These are phyloP conservation scores for Patiria pectinifera DNA, from an alignment of 53 echinoderm and acorn worm genomes.

Conservation along the genomic window DNA sequence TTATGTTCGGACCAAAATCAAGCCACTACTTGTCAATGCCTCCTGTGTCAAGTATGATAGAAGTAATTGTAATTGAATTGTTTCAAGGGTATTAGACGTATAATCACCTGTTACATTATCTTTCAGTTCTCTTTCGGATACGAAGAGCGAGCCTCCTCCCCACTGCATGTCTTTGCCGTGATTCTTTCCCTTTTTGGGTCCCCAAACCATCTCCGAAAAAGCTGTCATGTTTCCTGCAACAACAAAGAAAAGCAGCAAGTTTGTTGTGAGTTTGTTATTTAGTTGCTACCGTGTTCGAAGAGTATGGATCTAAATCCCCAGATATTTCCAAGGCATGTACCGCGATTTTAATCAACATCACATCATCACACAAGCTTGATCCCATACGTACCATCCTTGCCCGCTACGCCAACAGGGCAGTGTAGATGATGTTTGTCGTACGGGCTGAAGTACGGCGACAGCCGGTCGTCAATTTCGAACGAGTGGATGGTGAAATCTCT, in stretches of 20 bases:
- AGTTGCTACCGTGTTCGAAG: too few relatives aligned
- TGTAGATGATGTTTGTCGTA: slow-evolving; percentile 58
- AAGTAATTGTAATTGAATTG: too few relatives aligned
- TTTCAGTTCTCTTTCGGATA: slow-evolving; percentile 25
- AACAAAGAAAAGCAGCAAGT: not conserved
- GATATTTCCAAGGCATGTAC: too few relatives aligned
- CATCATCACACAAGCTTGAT: not conserved
- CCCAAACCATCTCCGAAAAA: slow-evolving; percentile 63
- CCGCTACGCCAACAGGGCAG: slow-evolving; percentile 63
- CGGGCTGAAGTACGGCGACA: slow-evolving; percentile 58
- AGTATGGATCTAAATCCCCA: too few relatives aligned
- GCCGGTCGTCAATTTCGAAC: slow-evolving; percentile 67
- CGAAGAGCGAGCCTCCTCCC: slow-evolving; percentile 72
- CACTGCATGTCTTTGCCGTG: slow-evolving; percentile 65
- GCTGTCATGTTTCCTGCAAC: slow-evolving; percentile 59
- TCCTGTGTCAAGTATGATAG: too few relatives aligned
- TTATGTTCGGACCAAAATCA: too few relatives aligned
- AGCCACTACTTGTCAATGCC: too few relatives aligned
- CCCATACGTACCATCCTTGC: slow-evolving; percentile 26
- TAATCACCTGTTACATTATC: slow-evolving; percentile 36
- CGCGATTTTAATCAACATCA: too few relatives aligned
- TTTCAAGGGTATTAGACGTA: not conserved
- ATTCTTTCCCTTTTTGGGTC: slow-evolving; percentile 42
- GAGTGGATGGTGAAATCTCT: slow-evolving; percentile 66
- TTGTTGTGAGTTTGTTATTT: not conserved